Evolutionary conservation across 1,140 invertebrate genomes (phyloP).

Genomic region (Zaprionus vittiger): DNA sequence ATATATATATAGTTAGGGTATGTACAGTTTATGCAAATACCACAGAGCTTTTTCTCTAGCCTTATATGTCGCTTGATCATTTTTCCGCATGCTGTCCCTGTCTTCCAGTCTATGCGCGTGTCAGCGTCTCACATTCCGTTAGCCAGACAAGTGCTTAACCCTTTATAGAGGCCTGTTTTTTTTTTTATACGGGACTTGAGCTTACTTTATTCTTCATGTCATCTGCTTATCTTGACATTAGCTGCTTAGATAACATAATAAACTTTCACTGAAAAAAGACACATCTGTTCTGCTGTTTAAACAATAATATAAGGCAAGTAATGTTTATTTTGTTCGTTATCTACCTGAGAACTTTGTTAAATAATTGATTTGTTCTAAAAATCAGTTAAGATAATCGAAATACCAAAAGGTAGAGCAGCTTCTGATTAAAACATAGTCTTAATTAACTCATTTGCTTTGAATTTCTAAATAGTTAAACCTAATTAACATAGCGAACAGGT

Average conservation of each 20-base stretch:
- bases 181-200: not conserved
- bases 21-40: constrained; percentile 4
- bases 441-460: not conserved
- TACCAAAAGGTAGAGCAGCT: not conserved
- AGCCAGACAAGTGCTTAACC: constrained; percentile 3
- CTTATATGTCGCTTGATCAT: constrained; percentile 9
- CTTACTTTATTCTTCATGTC: not conserved
- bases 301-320: not conserved
- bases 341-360: not conserved
- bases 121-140: constrained; percentile 5
- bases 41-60: not conserved
- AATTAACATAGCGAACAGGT: not conserved
- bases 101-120: constrained; percentile 3
- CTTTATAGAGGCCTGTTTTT: not conserved
- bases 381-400: not conserved
- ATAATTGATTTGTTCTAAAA: not conserved
- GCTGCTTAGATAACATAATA: not conserved
- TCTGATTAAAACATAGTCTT: not conserved
- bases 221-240: not conserved
- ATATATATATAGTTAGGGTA: not conserved
- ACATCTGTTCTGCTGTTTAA: not conserved
- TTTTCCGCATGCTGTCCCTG: constrained; percentile 1
- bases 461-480: not conserved
- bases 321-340: not conserved
- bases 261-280: not conserved